phyloP scores from a whole-genome alignment of 2,113 vertebrate genomes.

The Stigmatopora argus region DNA sequence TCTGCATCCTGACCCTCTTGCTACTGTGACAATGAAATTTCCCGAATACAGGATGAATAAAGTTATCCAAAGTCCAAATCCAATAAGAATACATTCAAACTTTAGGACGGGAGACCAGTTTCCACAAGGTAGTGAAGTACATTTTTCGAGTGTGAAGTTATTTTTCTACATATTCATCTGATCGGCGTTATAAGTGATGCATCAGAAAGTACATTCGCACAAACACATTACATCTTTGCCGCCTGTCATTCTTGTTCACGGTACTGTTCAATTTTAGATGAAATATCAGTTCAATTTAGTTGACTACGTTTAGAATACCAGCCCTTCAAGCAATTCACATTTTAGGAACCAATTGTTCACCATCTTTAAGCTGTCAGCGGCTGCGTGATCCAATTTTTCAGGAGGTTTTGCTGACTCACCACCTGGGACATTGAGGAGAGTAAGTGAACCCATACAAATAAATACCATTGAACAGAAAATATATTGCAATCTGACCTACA shows the following conservation, averaged over 20 bases:
- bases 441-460: conserved; percentile 27
- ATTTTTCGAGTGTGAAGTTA: not conserved
- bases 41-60: too few species aligned
- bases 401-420: conserved; percentile 18
- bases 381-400: conserved; percentile 21
- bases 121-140: not conserved
- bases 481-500: not conserved
- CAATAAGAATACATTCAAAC: too few species aligned
- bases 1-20: too few species aligned
- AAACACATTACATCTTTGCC: not conserved
- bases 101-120: too few species aligned
- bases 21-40: too few species aligned
- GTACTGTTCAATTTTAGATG: not conserved
- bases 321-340: not conserved
- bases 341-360: conserved; percentile 15
- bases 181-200: not conserved
- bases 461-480: conserved; percentile 21
- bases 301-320: not conserved
- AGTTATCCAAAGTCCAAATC: too few species aligned
- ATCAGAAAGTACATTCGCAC: not conserved
- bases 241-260: not conserved
- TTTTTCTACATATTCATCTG: not conserved
- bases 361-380: conserved; percentile 17
- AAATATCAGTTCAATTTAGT: not conserved
- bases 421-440: conserved; percentile 22